Evolutionary conservation across 2,797 vertebrate species (phyloP).

Genomic region (Sebastes minor): DNA sequence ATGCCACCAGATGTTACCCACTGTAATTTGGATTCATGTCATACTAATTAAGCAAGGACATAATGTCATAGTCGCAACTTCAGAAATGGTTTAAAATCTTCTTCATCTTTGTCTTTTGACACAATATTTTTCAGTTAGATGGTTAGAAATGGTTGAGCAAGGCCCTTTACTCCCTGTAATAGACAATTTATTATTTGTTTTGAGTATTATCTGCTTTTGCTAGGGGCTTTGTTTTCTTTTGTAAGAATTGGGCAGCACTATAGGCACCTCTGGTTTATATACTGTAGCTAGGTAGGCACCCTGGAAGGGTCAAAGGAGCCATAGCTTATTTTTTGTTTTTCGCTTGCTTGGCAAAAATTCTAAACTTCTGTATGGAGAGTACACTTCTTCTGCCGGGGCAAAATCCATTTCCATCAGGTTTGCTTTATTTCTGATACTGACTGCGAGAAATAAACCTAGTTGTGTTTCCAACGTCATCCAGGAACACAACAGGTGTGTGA

Average conservation of each 20-base stretch:
- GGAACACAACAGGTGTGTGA: slow-evolving; percentile 11
- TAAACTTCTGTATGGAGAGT: neutral
- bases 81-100: neutral
- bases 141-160: neutral
- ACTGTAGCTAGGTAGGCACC: neutral
- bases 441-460: neutral
- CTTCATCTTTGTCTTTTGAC: neutral
- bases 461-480: neutral
- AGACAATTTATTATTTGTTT: neutral
- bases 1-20: too few species aligned
- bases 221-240: neutral
- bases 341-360: neutral
- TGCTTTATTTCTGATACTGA: neutral
- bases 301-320: neutral
- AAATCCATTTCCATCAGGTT: neutral
- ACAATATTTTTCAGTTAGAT: neutral
- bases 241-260: neutral
- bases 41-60: neutral
- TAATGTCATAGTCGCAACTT: neutral
- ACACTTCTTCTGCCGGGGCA: too few species aligned
- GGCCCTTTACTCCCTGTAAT: neutral
- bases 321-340: neutral
- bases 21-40: neutral
- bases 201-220: neutral
- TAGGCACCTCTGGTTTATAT: neutral